Base-by-base conservation (phyloP, 64 coral and sea anemone species). In the Cladopsammia gracilis region DNA sequence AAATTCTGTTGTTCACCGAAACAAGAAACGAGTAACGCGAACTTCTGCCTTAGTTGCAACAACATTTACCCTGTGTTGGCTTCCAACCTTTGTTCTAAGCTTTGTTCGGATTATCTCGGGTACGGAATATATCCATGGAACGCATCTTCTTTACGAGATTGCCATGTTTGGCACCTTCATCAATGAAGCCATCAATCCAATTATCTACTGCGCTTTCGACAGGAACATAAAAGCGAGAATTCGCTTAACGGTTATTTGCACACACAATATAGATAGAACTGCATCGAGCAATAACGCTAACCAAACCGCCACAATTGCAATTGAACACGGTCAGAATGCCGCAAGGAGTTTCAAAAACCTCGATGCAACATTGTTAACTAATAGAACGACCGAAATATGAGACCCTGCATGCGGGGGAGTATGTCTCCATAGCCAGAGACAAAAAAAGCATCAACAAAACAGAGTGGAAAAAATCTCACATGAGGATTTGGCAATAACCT, bases 201-300 rank as follows among this genome's bases (percentile, higher is more conserved):
- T 84, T 48, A 77, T 91, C 19, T 91, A 91, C 58, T 91, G 78
- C 22, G 77, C 89, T 0, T 91, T 91, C 34, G 89, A 91, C 8
- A 57, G 66, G n/a, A 91, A 81, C 58, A 47, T 91, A 18, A 82
- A 62, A 62, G 25, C 49, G 15, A 58, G 45, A 84, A 23, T 84
- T 84, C 15, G 60, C 18, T 4, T 22, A 12, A 14, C 14, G 7
- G 34, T 4, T 10, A 22, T 67, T 45, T 84, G 61, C 44, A 67
- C 43, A 10, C 4, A 67, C n/a, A 22, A 49, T 20, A 18, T 6
- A 64, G 79, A 82, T 0, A 64, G 26, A 20, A 14, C 5, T 64
- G 34, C 26, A 18, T 64, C 79, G 48, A 64, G 15, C 34, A 46
- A 64, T 47, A 14, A 48, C 10, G 58, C 7, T 64, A 14, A 64